Base-by-base conservation (phyloP, 2,888 invertebrate species). In the Philereme vetulata region DNA sequence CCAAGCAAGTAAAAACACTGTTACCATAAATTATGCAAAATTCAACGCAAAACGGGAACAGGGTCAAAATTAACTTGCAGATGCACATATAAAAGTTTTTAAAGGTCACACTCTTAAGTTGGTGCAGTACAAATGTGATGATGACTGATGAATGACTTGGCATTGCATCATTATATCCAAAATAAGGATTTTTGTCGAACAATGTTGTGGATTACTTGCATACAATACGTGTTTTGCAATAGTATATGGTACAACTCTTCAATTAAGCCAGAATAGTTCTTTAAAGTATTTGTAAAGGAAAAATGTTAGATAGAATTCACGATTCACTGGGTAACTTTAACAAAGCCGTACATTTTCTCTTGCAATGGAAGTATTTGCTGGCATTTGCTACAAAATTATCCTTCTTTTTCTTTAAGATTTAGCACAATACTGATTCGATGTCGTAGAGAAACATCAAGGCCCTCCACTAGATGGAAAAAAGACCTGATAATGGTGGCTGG, bases 371-470 rank as follows among this genome's bases (percentile, higher is more conserved):
- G 52, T 47, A 45, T 51, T 51, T 21, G 21, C 21, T 21, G 21
- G 21, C 21, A 2, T 21, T 21, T 21, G 21, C 21, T 2, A 38
- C 38, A 38, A 38, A 38, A 38, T 4, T 4, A 38, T 7, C 38
- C 8, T 6, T 6, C 7, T 38, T 4, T 38, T 38, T 55, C 33
- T 51, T 60, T 55, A 56, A 55, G 57, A 59, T 62, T 60, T 52
- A 42, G 56, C 21, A 21, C 21, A 21, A 21, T 21, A 21, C 21
- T 21, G 21, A 21, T 21, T 21, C 21, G 21, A 21, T 21, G 1
- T 21, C 21, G 21, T 21, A 21, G 21, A 21, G 21, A 21, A 21
- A 21, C 21, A 21, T 21, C 21, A 21, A 21, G 21, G 1, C 21
- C 21, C 21, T 2, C 21, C 21, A 21, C 21, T 21, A 21, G 21